Evolutionary conservation across 2,888 invertebrate species (phyloP).

Genomic region (Peribatodes rhomboidaria): DNA sequence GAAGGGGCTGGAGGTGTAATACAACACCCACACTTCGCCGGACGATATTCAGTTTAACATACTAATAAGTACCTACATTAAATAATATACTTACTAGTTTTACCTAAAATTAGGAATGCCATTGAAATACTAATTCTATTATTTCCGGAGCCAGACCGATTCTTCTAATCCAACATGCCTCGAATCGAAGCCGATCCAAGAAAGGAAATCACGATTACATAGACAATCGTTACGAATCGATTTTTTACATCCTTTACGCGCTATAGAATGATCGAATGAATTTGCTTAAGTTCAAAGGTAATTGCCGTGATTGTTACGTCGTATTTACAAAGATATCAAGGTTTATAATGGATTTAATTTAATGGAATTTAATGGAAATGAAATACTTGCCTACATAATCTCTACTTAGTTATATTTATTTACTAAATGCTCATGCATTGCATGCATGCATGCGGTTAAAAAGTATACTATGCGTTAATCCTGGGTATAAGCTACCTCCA

Average conservation of each 20-base stretch:
- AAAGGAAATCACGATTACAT: conserved; percentile 69
- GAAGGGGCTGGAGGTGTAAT: too few species aligned
- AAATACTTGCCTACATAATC: too few species aligned
- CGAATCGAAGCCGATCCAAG: conserved; percentile 55
- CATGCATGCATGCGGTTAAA: too few species aligned
- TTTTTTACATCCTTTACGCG: conserved; percentile 61
- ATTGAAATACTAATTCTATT: conserved; percentile 3
- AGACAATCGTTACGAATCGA: conserved; percentile 67
- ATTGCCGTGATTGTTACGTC: conserved; percentile 57
- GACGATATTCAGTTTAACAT: too few species aligned
- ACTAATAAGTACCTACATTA: too few species aligned
- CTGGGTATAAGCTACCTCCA: too few species aligned
- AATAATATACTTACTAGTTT: not conserved
- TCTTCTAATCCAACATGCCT: conserved; percentile 56
- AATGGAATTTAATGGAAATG: too few species aligned
- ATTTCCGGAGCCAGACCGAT: conserved; percentile 45
- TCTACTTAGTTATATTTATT: too few species aligned
- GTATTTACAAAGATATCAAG: conserved; percentile 32
- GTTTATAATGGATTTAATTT: conserved; percentile 4
- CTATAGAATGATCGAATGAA: conserved; percentile 40
- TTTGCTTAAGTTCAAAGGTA: conserved; percentile 56
- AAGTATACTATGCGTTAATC: too few species aligned
- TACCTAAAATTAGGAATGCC: not conserved
- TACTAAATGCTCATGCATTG: too few species aligned
- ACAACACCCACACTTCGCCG: too few species aligned